Base-by-base conservation (phyloP, 1,140 invertebrate genomes). In the Tenebrio molitor region DNA sequence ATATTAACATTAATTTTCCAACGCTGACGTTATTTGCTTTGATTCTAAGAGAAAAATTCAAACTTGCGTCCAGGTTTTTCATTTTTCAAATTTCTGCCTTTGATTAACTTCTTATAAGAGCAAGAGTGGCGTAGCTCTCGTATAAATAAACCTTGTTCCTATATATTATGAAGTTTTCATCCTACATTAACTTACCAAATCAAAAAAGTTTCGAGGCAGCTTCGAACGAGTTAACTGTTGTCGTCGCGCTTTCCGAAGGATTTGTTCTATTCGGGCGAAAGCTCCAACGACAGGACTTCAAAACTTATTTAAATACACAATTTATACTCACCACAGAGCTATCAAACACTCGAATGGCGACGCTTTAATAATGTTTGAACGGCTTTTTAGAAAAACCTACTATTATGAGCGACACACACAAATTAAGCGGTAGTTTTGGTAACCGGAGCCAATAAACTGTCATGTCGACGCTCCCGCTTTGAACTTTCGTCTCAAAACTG, bases 141-240 rank as follows among this genome's bases (percentile, higher is more conserved):
- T 44, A 16, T 44, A 17, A 44, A 44, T 44, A 44, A 14, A 44
- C 2, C 41, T 44, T 17, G 15, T n/a, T 41, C n/a, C 36, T 41
- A n/a, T 5, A 44, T 29, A 16, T 44, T 44, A 16, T n/a, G 12
- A 44, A 17, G 41, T 44, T 44, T 44, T 44, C 36, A 41, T 41
- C 36, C n/a, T 5, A 14, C n/a, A 29, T 29, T 41, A 41, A 41
- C 36, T 41, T 41, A 7, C 12, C 36, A 41, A 5, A 41, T 41
- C 36, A 41, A 41, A 41, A 41, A 41, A 41, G 7, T 41, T 41
- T 41, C 4, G 17, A 46, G 19, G 16, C 16, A 2, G 1, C 6
- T 12, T 46, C 19, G 1, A 21, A 46, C 5, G 1, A 17, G 14
- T 1, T 1, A 46, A 1, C 7, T 41, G 36, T 41, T 41, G 4